Base-by-base conservation (phyloP, 2,888 invertebrate species). In the Plagodis pulveraria region DNA sequence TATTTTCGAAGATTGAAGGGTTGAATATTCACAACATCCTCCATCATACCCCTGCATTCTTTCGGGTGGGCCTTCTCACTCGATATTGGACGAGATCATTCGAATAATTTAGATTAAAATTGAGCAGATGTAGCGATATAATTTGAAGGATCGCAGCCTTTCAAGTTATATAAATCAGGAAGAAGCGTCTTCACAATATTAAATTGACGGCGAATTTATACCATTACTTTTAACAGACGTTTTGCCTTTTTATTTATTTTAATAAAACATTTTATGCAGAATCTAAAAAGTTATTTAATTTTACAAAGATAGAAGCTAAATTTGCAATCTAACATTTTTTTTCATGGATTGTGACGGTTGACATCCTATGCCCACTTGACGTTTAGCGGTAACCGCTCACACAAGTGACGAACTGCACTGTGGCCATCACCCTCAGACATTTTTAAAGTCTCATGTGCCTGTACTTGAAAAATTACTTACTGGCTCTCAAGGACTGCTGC, bases 21-120 rank as follows among this genome's bases (percentile, higher is more conserved):
- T 52, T 56, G 56, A 56, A 52, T 56, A 45, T 61, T 34, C n/a
- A 32, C 45, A 11, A 49, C 52, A 49, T 50, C 54, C 45, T 33
- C 36, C 40, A 59, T 41, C 46, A 50, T 8, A 40, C 45, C 9
- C 54, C 49, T 52, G 49, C 49, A 53, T 56, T 46, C 56, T 45
- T 48, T 38, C 58, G 44, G 11, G 45, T 38, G 35, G 60, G 56
- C 49, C 56, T 50, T 50, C 55, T 12, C 34, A 41, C 43, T 50
- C 50, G 55, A 51, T 49, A 56, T 49, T 8, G 41, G 45, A 47
- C 45, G 45, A 60, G 41, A 52, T 56, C 49, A 59, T 55, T 59
- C 59, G 59, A 55, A 55, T 59, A 47, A 59, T 59, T 55, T 59
- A 55, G 59, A 59, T 59, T 59, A 59, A 55, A 59, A 47, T 59